phyloP scores from a whole-genome alignment of 1,140 invertebrate species.

The Megalopta genalis region DNA sequence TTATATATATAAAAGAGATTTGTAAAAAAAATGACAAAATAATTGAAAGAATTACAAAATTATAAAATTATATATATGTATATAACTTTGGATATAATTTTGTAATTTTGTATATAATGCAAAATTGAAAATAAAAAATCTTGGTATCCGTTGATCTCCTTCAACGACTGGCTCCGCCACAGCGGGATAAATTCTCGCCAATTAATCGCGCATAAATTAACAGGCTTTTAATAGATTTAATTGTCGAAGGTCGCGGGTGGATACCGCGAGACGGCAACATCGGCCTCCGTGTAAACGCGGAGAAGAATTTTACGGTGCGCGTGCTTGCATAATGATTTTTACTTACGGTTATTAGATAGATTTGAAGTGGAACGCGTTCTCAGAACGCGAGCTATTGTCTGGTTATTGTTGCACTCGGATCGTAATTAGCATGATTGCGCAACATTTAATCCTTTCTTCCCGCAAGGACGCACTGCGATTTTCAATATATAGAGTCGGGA shows the following conservation, averaged over 20 bases:
- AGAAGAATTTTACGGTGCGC: not conserved
- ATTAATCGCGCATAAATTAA: not conserved
- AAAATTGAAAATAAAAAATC: too few species aligned
- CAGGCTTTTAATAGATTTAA: not conserved
- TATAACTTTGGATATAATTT: too few species aligned
- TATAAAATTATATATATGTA: too few species aligned
- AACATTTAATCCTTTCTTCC: constrained; percentile 34
- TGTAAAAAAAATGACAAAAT: too few species aligned
- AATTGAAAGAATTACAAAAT: too few species aligned
- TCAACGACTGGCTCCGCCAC: not conserved
- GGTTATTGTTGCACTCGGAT: constrained; percentile 19
- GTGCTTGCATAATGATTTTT: not conserved
- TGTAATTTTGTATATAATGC: too few species aligned
- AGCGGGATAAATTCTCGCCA: not conserved
- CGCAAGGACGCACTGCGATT: constrained; percentile 17
- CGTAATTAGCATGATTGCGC: constrained; percentile 28
- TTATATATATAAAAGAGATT: too few species aligned
- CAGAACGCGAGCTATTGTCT: not conserved
- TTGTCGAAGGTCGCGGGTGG: not conserved
- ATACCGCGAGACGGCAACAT: not conserved
- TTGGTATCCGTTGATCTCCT: too few species aligned
- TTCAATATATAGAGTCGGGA: not conserved
- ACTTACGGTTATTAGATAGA: constrained; percentile 1
- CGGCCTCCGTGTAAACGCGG: not conserved
- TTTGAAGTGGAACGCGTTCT: constrained; percentile 20